Conservation (phyloP, 2,113 vertebrate genomes). For the Hystrix brachyura region DNA sequence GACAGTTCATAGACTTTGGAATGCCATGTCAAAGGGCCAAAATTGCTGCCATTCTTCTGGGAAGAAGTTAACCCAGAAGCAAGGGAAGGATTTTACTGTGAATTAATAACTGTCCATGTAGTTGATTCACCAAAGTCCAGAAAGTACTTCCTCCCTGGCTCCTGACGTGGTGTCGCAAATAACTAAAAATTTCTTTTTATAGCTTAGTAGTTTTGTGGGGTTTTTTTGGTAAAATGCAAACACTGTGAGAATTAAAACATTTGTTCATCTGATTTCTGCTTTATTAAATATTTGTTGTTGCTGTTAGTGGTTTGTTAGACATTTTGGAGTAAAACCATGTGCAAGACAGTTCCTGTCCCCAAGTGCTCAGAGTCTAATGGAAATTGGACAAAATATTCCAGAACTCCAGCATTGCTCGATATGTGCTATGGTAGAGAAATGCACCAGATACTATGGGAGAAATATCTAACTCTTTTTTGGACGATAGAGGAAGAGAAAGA, state of each 20-base stretch:
- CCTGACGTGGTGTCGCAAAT: neutral
- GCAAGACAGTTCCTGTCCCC: neutral
- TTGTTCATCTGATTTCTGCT: conserved; percentile 14
- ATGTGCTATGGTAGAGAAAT: neutral
- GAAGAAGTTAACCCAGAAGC: conserved; percentile 44
- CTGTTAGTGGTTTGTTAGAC: neutral
- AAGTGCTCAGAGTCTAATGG: neutral
- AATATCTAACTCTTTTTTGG: conserved; percentile 1
- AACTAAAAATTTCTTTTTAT: conserved; percentile 50
- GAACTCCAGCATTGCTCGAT: neutral
- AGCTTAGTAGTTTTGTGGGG: neutral
- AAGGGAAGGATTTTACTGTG: conserved; percentile 47
- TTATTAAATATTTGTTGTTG: conserved; percentile 24
- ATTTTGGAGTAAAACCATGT: conserved; percentile 4
- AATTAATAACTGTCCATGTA: conserved; percentile 6
- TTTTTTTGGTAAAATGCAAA: conserved; percentile 40
- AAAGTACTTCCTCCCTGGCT: neutral
- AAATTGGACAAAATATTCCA: neutral
- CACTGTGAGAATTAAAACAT: neutral
- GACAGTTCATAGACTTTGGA: conserved; percentile 58
- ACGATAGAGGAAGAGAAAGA: neutral
- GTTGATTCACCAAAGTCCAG: conserved; percentile 17
- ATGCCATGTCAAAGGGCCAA: conserved; percentile 60
- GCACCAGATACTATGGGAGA: neutral
- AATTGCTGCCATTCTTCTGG: conserved; percentile 46